These are phyloP conservation scores for Sorex araneus DNA, from an alignment of 2,113 vertebrate species.

Conservation along the genomic window DNA sequence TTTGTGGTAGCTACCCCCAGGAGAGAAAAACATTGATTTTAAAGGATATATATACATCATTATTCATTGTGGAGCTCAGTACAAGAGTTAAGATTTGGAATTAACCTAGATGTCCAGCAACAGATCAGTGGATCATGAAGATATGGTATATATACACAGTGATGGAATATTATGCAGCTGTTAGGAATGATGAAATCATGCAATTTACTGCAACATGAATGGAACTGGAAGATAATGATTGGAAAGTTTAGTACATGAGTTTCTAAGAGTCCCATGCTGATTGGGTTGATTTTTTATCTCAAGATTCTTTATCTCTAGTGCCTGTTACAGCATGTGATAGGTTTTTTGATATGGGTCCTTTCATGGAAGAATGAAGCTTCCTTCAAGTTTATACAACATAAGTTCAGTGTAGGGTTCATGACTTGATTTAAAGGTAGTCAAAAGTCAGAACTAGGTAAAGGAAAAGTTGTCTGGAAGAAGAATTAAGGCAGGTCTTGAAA, in stretches of 20 bases:
- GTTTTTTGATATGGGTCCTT: slow-evolving; percentile 23
- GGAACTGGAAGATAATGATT: background rate
- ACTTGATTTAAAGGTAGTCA: background rate
- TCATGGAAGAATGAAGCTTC: slow-evolving; percentile 27
- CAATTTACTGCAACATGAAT: too few relatives aligned
- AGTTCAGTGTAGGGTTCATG: background rate
- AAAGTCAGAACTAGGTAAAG: background rate
- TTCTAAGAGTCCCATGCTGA: background rate
- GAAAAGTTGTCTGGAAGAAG: background rate
- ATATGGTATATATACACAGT: too few relatives aligned
- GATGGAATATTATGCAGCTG: too few relatives aligned
- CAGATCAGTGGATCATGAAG: too few relatives aligned
- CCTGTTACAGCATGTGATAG: background rate
- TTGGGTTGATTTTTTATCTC: background rate
- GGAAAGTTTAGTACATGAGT: background rate
- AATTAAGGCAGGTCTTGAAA: background rate
- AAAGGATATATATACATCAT: too few relatives aligned
- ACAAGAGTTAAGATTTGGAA: too few relatives aligned
- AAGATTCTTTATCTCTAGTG: background rate
- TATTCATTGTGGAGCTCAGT: too few relatives aligned
- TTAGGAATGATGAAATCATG: too few relatives aligned
- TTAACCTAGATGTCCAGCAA: too few relatives aligned
- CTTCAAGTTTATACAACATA: background rate
- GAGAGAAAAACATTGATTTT: too few relatives aligned
- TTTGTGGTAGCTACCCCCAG: too few relatives aligned